Evolutionary conservation across 2,888 invertebrate genomes (phyloP), one percentile per base, ranked within the genome.

Genomic region (Acanthosepion lycidas): DNA sequence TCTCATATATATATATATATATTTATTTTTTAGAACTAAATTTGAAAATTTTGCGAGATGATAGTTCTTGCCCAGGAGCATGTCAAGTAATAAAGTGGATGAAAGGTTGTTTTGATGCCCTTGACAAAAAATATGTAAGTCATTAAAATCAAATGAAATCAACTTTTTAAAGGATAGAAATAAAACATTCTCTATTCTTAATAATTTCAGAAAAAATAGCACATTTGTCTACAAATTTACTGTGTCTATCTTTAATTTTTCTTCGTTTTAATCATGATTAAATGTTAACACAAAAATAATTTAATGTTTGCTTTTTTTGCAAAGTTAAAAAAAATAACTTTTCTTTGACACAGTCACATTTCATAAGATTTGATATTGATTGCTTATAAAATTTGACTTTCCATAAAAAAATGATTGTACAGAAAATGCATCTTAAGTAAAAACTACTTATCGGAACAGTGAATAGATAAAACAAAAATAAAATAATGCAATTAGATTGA

Each of bases 91-190:
- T 97, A 92, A 96, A 97, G 94, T 98, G 97, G 97, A 96, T 98
- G 48, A 97, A 97, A 95, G 97, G 97, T 26, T 97, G 97, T 95
- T 98, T 97, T 96, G 97, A 98, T 97, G 98, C 98, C 8, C 95
- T 98, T 94, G 97, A 98, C 94, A 97, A 97, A 95, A 97, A 97
- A 97, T 98, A 97, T 97, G 97, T 98, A 96, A 97, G 97, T 96
- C 18, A 23, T n/a, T 15, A 78, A 78, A 28, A 78, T 78, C 6
- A n/a, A 15, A 59, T 55, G 18, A 59, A 59, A 59, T 59, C 59
- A 59, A 59, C 59, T 59, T 59, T 59, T 23, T 59, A 23, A 55
- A 59, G 23, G 23, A 20, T 20, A 42, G 3, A 55, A 55, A 55
- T 55, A 18, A 55, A 55, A 59, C 20, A 59, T 59, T 6, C 6